These are phyloP conservation scores for Ichneumoninae sp. DNA, from an alignment of 2,888 invertebrate genomes.

Conservation along the genomic window DNA sequence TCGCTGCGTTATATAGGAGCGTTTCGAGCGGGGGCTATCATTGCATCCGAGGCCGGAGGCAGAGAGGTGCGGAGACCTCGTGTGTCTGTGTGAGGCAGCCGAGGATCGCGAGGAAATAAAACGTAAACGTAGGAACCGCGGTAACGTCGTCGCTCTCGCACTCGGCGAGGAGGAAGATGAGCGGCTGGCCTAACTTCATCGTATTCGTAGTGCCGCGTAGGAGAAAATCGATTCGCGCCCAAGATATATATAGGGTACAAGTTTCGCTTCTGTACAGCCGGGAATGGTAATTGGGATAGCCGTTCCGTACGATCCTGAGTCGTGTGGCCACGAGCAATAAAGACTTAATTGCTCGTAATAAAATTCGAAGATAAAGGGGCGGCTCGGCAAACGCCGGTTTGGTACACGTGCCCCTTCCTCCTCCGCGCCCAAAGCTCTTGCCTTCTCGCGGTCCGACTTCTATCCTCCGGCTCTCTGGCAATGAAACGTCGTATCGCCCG, in stretches of 20 bases:
- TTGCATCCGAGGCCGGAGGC: neutral
- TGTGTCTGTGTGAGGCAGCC: neutral
- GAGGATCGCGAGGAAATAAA: slow-evolving; percentile 22
- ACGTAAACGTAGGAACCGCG: slow-evolving; percentile 5
- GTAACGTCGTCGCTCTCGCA: slow-evolving; percentile 27
- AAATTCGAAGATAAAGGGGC: slow-evolving; percentile 60
- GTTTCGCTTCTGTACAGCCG: slow-evolving; percentile 14
- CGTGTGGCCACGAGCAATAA: slow-evolving; percentile 63
- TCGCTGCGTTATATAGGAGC: slow-evolving; percentile 12
- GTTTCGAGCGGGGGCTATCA: slow-evolving; percentile 21
- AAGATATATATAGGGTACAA: slow-evolving; percentile 19
- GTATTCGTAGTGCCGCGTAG: slow-evolving; percentile 10
- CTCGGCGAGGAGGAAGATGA: neutral
- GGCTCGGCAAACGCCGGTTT: slow-evolving; percentile 34
- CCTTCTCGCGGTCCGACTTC: slow-evolving; percentile 33
- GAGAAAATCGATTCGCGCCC: slow-evolving; percentile 41
- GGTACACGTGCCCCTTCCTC: slow-evolving; percentile 19
- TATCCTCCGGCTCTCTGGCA: slow-evolving; percentile 1
- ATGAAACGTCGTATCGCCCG: slow-evolving; percentile 33
- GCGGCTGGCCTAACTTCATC: neutral
- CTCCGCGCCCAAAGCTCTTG: neutral
- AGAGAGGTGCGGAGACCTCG: neutral
- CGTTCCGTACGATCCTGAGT: slow-evolving; percentile 5
- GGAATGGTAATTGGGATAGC: slow-evolving; percentile 42
- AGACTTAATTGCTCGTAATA: slow-evolving; percentile 68